Conservation (phyloP, 1,140 invertebrate species). For the Tetranychus cinnabarinus region DNA sequence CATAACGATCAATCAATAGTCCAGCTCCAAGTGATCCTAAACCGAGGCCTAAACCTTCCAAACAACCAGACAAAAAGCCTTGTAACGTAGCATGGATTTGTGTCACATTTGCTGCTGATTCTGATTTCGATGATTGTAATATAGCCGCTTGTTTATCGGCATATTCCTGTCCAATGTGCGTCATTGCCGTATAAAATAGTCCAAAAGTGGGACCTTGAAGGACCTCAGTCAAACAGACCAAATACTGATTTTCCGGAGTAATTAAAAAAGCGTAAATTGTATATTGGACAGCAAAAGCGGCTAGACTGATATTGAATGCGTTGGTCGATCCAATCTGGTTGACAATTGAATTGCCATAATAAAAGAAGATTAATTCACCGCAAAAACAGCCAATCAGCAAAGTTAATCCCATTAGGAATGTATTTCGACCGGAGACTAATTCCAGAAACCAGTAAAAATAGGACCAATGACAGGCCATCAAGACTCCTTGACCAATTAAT, state of each 20-base stretch:
- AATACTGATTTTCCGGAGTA: conserved; percentile 36
- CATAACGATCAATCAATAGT: background rate
- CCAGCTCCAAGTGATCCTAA: background rate
- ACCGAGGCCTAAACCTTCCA: background rate
- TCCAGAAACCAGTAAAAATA: conserved; percentile 34
- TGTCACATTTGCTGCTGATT: background rate
- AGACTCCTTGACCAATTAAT: conserved; percentile 54
- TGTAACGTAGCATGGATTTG: background rate
- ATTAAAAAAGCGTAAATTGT: conserved; percentile 43
- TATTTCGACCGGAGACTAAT: conserved; percentile 9
- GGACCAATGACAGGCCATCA: conserved; percentile 64
- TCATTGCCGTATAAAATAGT: conserved; percentile 62
- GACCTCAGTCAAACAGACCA: conserved; percentile 61
- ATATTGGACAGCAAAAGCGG: conserved; percentile 46
- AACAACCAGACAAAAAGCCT: background rate
- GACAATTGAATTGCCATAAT: conserved; percentile 51
- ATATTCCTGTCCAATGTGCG: conserved; percentile 17
- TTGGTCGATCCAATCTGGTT: conserved; percentile 55
- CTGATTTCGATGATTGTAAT: too few relatives aligned
- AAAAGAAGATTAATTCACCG: conserved; percentile 73
- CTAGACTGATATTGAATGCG: conserved; percentile 48
- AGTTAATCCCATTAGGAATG: conserved; percentile 53
- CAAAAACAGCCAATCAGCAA: conserved; percentile 53
- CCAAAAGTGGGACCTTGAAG: conserved; percentile 67
- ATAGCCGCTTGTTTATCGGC: background rate